These are phyloP conservation scores for Cataglyphis cursor DNA, from an alignment of 2,888 invertebrate species.

Conservation along the genomic window DNA sequence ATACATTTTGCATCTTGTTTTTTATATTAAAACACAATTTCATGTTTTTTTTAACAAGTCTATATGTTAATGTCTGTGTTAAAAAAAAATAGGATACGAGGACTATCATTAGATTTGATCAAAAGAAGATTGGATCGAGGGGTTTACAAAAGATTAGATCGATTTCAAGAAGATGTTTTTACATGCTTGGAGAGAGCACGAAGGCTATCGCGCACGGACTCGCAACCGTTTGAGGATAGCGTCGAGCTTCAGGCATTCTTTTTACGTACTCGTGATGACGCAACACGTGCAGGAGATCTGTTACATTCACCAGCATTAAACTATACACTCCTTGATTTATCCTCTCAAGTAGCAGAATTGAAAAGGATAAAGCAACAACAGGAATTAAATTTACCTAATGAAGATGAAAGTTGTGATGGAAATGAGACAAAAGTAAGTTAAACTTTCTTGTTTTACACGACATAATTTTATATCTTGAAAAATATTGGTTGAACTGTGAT, in stretches of 20 bases:
- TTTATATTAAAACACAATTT: not conserved
- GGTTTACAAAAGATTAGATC: slow-evolving; percentile 96
- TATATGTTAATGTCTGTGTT: no score
- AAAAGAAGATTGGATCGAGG: slow-evolving; percentile 97
- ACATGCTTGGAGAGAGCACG: slow-evolving; percentile 96
- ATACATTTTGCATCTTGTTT: not conserved
- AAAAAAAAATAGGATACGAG: slow-evolving; percentile 90
- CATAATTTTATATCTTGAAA: not conserved
- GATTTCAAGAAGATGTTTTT: slow-evolving; percentile 99
- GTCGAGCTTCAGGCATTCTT: slow-evolving; percentile 97
- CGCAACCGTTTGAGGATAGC: slow-evolving; percentile 98
- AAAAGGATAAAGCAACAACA: slow-evolving; percentile 92
- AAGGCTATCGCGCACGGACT: slow-evolving; percentile 95
- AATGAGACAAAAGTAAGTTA: slow-evolving; percentile 83
- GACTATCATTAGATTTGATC: slow-evolving; percentile 96
- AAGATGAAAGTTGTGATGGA: slow-evolving; percentile 90
- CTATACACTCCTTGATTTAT: slow-evolving; percentile 93
- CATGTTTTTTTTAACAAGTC: not conserved
- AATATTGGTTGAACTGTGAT: not conserved
- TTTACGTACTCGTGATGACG: slow-evolving; percentile 91
- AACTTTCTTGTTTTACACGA: not conserved
- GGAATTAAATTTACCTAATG: slow-evolving; percentile 89
- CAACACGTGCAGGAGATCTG: slow-evolving; percentile 92
- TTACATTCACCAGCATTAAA: slow-evolving; percentile 95
- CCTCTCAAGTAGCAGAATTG: slow-evolving; percentile 91